A percentile compares a stretch with the other conserved stretches of the same genome.
These are phyloP conservation scores for Chrysogorgia sp. DNA, from an alignment of 92 coral and sea anemone species.

Conservation along the genomic window DNA sequence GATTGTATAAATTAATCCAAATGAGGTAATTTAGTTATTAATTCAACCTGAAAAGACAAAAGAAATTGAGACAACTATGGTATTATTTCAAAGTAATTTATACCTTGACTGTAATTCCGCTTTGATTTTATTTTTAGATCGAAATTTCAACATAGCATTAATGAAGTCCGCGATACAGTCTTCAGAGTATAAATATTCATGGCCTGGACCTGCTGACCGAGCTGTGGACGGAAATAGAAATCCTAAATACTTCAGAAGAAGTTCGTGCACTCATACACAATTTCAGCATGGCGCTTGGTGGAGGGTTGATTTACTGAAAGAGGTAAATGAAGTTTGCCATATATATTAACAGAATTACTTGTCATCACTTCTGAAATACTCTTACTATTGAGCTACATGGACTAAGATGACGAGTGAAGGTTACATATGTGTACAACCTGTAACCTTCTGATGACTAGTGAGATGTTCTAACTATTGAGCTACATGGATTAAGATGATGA, in stretches of 20 bases:
- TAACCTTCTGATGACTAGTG: too few relatives aligned
- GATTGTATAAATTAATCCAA: too few relatives aligned
- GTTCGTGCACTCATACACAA: background rate
- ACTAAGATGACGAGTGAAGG: too few relatives aligned
- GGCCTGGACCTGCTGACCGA: background rate
- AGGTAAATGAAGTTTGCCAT: background rate
- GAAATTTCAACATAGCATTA: constrained; percentile 18
- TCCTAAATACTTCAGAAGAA: background rate
- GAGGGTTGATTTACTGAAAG: constrained; percentile 6
- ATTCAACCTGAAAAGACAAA: too few relatives aligned
- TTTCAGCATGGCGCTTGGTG: background rate
- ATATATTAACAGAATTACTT: background rate
- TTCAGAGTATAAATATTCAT: background rate
- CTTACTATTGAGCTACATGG: too few relatives aligned
- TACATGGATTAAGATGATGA: too few relatives aligned
- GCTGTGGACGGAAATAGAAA: constrained; percentile 12
- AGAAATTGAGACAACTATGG: too few relatives aligned
- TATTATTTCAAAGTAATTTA: too few relatives aligned
- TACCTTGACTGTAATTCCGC: too few relatives aligned
- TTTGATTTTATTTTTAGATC: background rate
- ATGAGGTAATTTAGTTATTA: too few relatives aligned
- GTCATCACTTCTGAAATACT: background rate
- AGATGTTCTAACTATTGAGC: too few relatives aligned
- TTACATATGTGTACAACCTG: too few relatives aligned
- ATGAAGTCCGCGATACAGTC: background rate